Conservation (phyloP, 2,797 vertebrate genomes). For the Etheostoma perlongum region DNA sequence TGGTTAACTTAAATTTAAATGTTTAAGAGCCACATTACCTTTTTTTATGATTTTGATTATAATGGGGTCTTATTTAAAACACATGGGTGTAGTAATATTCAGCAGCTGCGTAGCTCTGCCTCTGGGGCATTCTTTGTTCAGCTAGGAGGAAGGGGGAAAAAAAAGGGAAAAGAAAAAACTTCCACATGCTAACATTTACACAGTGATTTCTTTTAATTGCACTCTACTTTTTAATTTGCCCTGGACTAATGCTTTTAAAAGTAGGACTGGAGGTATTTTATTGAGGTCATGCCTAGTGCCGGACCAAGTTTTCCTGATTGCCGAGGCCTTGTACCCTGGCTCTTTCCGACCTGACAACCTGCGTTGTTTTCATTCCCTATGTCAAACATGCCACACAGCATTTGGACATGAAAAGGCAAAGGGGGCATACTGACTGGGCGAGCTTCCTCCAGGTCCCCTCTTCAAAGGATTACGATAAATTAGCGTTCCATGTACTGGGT, state of each 20-base stretch:
- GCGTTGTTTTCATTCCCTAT: conserved; percentile 76
- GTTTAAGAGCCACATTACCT: conserved; percentile 84
- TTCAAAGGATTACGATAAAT: conserved; percentile 76
- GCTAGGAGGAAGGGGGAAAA: conserved; percentile 62
- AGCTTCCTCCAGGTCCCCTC: conserved; percentile 67
- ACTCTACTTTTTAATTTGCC: conserved; percentile 90
- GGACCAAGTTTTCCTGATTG: conserved; percentile 81
- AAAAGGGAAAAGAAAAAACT: conserved; percentile 74
- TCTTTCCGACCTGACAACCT: conserved; percentile 83
- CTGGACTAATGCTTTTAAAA: conserved; percentile 89
- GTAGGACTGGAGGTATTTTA: conserved; percentile 86
- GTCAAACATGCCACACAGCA: conserved; percentile 82
- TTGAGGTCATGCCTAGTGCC: conserved; percentile 85
- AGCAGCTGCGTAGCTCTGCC: conserved; percentile 84
- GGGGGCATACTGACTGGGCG: conserved; percentile 57
- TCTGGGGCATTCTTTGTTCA: conserved; percentile 85
- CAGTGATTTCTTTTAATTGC: conserved; percentile 92
- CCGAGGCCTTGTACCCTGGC: conserved; percentile 71
- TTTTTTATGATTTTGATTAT: conserved; percentile 91
- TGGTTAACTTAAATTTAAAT: conserved; percentile 82
- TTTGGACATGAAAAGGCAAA: conserved; percentile 60
- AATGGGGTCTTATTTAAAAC: conserved; percentile 88
- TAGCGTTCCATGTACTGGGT: conserved; percentile 53
- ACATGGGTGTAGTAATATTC: conserved; percentile 88
- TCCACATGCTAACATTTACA: conserved; percentile 93